Evolutionary conservation across 2,113 vertebrate species (phyloP), one percentile per base, ranked within the genome.

Genomic region (Steatornis caripensis): DNA sequence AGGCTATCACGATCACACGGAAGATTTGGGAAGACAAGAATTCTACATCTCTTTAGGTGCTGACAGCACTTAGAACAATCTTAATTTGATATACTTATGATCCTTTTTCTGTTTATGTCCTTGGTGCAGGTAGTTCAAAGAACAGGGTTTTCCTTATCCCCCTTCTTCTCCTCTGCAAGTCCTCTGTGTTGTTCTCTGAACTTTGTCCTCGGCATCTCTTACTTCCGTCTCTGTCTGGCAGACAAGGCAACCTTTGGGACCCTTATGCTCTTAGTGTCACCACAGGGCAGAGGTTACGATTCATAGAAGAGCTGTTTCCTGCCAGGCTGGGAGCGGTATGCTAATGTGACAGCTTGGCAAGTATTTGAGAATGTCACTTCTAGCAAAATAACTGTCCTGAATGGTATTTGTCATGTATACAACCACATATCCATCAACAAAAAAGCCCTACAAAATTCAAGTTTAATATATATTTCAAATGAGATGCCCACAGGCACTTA

Each of bases 341-440:
- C 74, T 87, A 82, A 95, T 87, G 37, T 87, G 96, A 93, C 65
- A 74, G 76, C 72, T 69, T 82, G 74, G 80, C 61, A 91, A 93
- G 89, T 71, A 76, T 82, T 91, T 76, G 61, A 92, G 61, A 91
- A 89, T 61, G 65, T 85, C 87, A 92, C 69, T 93, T 75, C 70
- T 41, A 85, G 84, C 57, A 89, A 96, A 96, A 39, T 62, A 92
- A 54, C 54, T 58, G 69, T 82, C 80, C 70, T 91, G 74, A 84
- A 23, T 51, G 29, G 54, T 30, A 70, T 86, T 86, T 88, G 62
- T 79, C 78, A 41, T 24, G 57, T 27, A 80, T 23, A 68, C 21
- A 74, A 61, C 34, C 36, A 78, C 11, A 29, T 6, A 79, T 15
- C 77, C 72, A 77, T 27, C 60, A 79, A 79, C 49, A 79, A 80